A percentile compares a stretch with the other conserved stretches of the same genome.
These are phyloP conservation scores for Sus cebifrons DNA, from an alignment of 2,797 vertebrate genomes.

Conservation along the genomic window DNA sequence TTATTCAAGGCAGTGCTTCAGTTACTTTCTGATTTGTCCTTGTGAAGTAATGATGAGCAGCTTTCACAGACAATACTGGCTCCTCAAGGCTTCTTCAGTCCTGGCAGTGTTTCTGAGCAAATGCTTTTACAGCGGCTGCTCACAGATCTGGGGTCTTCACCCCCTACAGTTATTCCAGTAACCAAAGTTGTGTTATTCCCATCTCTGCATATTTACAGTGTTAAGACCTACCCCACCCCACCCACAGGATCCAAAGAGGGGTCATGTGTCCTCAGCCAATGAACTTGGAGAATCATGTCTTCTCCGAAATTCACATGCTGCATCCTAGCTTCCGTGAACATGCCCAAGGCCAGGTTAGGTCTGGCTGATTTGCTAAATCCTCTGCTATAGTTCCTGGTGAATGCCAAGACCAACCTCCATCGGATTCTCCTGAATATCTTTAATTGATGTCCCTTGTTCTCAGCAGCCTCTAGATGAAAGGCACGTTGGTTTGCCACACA, in stretches of 20 bases:
- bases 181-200: conserved; percentile 93
- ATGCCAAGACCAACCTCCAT: not conserved
- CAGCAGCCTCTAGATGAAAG: not conserved
- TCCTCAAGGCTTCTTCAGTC: conserved; percentile 90
- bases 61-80: not conserved
- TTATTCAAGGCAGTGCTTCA: conserved; percentile 70
- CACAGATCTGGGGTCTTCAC: conserved; percentile 94
- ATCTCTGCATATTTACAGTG: not conserved
- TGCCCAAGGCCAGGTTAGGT: conserved; percentile 96
- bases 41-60: not conserved
- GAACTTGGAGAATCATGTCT: conserved; percentile 97
- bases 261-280: conserved; percentile 95
- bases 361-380: conserved; percentile 94
- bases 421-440: not conserved
- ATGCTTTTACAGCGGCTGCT: conserved; percentile 94
- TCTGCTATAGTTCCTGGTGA: conserved; percentile 93
- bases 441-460: not conserved
- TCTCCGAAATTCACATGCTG: conserved; percentile 96
- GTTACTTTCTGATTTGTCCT: not conserved
- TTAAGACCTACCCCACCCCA: not conserved
- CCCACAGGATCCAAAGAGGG: conserved; percentile 94
- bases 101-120: conserved; percentile 93
- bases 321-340: conserved; percentile 97
- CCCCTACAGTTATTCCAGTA: conserved; percentile 94
- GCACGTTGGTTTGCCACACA: not conserved